phyloP scores from a whole-genome alignment of 2,797 vertebrate genomes.

The Enteromius viviparus region DNA sequence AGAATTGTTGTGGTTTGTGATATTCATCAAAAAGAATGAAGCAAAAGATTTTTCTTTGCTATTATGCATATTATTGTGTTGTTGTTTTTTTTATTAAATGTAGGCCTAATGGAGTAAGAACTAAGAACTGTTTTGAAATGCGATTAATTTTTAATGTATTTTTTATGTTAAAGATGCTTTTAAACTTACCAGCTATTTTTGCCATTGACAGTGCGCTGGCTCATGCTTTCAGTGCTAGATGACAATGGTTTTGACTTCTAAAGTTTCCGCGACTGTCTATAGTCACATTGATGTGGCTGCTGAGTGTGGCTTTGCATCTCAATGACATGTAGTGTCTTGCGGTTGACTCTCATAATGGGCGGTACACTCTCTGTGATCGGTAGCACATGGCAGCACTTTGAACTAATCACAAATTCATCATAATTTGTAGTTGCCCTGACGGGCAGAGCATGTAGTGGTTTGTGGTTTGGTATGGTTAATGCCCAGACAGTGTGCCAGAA shows the following conservation, averaged over 20 bases:
- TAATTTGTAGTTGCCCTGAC: constrained; percentile 53
- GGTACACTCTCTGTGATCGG: constrained; percentile 20
- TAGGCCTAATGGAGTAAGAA: neutral
- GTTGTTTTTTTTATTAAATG: no score
- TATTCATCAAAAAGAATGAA: neutral
- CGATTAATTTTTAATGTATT: neutral
- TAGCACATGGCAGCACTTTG: constrained; percentile 46
- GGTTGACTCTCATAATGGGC: constrained; percentile 33
- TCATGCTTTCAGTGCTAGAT: constrained; percentile 9
- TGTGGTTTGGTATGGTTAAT: constrained; percentile 57
- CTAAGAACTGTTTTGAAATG: neutral
- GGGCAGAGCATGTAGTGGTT: constrained; percentile 49
- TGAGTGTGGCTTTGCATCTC: constrained; percentile 24
- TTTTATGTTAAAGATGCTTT: neutral
- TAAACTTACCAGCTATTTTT: neutral
- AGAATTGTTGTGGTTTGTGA: neutral
- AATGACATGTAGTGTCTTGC: constrained; percentile 23
- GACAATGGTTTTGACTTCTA: constrained; percentile 2
- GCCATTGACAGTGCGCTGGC: neutral
- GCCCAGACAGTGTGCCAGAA: constrained; percentile 33
- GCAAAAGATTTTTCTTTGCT: neutral
- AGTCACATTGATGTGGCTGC: constrained; percentile 13
- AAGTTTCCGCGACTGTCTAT: neutral
- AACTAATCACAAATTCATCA: constrained; percentile 53
- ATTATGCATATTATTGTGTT: neutral